phyloP scores from a whole-genome alignment of 2,797 vertebrate species.

The Enteromius treurensis region DNA sequence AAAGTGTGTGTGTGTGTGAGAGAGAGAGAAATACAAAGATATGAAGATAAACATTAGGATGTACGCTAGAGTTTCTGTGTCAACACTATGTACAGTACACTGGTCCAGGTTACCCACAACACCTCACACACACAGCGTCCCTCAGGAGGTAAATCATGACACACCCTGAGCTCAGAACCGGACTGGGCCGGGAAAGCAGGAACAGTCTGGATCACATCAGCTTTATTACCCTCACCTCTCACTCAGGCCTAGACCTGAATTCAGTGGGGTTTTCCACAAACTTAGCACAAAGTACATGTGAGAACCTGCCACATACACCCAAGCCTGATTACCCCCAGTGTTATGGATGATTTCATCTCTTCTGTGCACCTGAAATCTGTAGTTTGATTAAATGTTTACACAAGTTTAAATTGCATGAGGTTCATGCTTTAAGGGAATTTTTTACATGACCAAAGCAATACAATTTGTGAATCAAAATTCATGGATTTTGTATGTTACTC shows the following conservation, averaged over 20 bases:
- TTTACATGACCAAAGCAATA: background rate
- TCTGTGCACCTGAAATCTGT: background rate
- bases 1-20: background rate
- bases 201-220: conserved; percentile 16
- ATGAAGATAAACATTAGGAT: conserved; percentile 43
- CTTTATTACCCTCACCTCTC: background rate
- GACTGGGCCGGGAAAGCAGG: background rate
- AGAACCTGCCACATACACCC: background rate
- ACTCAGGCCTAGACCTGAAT: background rate
- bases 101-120: conserved; percentile 14
- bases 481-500: background rate
- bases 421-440: background rate
- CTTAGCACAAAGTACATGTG: background rate
- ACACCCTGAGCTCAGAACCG: conserved; percentile 4
- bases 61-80: conserved; percentile 29
- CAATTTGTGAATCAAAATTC: background rate
- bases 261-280: background rate
- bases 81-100: conserved; percentile 26
- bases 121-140: background rate
- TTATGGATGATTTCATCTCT: background rate
- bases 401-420: background rate
- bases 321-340: background rate
- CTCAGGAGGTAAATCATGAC: conserved; percentile 10
- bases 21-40: background rate
- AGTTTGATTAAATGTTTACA: background rate